Base-by-base conservation (phyloP, 2,113 vertebrate species). In the Oplegnathus fasciatus region DNA sequence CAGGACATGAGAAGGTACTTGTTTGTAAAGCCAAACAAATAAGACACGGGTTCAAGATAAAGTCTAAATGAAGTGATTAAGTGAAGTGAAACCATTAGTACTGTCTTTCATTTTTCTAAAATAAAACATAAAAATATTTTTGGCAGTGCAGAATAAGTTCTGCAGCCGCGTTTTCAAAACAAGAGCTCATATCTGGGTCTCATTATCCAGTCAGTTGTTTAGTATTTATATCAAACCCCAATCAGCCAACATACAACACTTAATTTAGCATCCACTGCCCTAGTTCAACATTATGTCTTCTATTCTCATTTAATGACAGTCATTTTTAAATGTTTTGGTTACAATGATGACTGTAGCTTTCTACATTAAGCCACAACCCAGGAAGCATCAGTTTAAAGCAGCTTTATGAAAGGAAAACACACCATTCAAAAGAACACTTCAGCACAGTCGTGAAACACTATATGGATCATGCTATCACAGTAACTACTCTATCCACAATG, bases 251-350 rank as follows among this genome's bases (percentile, higher is more conserved):
- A 30, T 48, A 40, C 57, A 74, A 40, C 11, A 15, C 40, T 61
- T 55, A 68, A 78, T 77, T 76, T 77, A 86, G 50, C 78, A 57
- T 60, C 58, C 4, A 18, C 67, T 55, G 75, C 42, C 79, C 75
- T 55, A 55, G 37, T 68, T 74, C 42, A 72, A 46, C 67, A 86
- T 61, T 34, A n/a, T 37, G 22, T 66, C 44, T 17, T 66, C 34
- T 54, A 44, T 22, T 70, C 24, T 58, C 26, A n/a, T 58, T 30
- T 9, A 64, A 34, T 44, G 26, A 22, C 69, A 52, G 34, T 50
- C 20, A 62, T 52, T 66, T 72, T 18, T 34, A 17, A 58, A 40
- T 9, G 10, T 22, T 48, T 24, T 50, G 14, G 28, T 58, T 20
- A n/a, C 46, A 55, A 62, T 2, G 10, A 66, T 48, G 5, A 11